phyloP scores from a whole-genome alignment of 2,113 vertebrate genomes.

The Muscicapa adusta region DNA sequence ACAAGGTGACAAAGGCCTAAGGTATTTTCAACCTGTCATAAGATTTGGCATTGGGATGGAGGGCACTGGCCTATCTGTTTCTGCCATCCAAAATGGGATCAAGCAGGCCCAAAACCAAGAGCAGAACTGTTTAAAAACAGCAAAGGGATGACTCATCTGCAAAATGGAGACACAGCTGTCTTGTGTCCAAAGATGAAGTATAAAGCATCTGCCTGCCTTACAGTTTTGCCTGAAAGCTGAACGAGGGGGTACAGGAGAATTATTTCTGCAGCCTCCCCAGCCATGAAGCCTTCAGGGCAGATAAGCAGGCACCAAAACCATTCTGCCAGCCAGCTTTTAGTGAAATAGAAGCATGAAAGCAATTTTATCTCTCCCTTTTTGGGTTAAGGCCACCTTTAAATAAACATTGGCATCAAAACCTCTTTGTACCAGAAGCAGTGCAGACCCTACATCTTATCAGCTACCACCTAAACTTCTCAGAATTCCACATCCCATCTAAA shows the following conservation, averaged over 20 bases:
- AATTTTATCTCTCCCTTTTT: not conserved
- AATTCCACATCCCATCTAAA: not conserved
- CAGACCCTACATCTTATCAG: constrained; percentile 16
- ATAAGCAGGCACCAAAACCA: not conserved
- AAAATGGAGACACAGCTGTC: not conserved
- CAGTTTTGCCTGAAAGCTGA: not conserved
- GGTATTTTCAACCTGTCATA: not conserved
- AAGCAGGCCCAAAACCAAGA: not conserved
- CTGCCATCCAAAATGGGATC: not conserved
- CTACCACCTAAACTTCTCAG: not conserved
- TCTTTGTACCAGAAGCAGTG: not conserved
- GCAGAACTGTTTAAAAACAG: not conserved
- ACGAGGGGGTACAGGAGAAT: not conserved
- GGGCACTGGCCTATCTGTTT: not conserved
- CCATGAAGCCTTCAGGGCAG: not conserved
- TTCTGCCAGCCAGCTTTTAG: not conserved
- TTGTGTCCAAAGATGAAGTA: not conserved
- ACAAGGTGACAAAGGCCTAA: not conserved
- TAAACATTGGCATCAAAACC: not conserved
- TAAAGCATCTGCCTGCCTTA: not conserved
- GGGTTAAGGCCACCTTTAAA: constrained; percentile 14
- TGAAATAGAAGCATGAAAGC: not conserved
- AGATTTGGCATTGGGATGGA: not conserved
- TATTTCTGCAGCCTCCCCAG: not conserved
- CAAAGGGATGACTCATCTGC: not conserved